phyloP scores from a whole-genome alignment of 2,888 invertebrate species.

The Lasioglossum zephyrum region DNA sequence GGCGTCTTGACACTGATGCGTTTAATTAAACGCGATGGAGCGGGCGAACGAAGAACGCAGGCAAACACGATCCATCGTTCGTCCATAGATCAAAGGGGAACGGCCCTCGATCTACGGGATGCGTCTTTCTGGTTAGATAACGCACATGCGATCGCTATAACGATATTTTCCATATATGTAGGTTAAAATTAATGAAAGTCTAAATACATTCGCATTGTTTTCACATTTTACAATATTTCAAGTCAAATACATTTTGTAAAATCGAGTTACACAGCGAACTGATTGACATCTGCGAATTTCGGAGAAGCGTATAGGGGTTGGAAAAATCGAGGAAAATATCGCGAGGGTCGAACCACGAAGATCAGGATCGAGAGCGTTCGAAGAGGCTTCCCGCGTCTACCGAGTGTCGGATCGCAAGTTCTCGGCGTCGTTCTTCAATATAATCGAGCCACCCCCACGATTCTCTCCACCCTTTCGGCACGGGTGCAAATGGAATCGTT shows the following conservation, averaged over 20 bases:
- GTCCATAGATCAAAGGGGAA: background rate
- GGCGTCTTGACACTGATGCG: slow-evolving; percentile 59
- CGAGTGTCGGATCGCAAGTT: background rate
- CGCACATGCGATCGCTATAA: background rate
- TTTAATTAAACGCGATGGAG: slow-evolving; percentile 63
- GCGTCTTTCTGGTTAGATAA: background rate
- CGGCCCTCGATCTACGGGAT: background rate
- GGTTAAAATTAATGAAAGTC: background rate
- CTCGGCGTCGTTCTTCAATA: slow-evolving; percentile 23
- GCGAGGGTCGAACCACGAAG: background rate
- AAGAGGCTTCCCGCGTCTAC: background rate
- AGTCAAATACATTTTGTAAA: background rate
- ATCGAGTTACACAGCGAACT: background rate
- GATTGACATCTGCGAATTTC: background rate
- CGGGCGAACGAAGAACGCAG: background rate
- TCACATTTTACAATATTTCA: background rate
- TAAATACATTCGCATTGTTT: background rate
- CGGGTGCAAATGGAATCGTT: slow-evolving; percentile 50
- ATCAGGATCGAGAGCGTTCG: background rate
- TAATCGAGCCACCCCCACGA: slow-evolving; percentile 11
- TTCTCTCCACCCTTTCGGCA: slow-evolving; percentile 13
- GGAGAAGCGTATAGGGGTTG: background rate
- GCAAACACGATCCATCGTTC: slow-evolving; percentile 3
- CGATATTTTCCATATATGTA: background rate
- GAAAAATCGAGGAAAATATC: background rate